Evolutionary conservation across 2,888 invertebrate species (phyloP).

Genomic region (Eupithecia abbreviata): DNA sequence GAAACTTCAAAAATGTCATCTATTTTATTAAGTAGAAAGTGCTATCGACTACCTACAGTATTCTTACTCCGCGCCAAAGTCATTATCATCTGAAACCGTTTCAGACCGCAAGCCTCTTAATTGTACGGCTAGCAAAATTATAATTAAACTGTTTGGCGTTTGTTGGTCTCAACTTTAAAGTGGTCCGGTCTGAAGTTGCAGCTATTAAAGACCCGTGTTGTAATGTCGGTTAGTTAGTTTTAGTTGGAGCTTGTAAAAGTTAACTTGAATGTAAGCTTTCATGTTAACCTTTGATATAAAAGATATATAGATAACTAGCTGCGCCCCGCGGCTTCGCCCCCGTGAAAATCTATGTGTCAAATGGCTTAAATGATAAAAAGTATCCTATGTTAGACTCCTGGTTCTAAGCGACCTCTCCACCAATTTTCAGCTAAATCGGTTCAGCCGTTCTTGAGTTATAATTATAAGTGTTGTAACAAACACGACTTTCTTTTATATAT

Average conservation of each 20-base stretch:
- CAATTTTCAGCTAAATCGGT: too few relatives aligned
- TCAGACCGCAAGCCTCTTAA: slow-evolving; percentile 36
- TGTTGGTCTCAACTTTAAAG: slow-evolving; percentile 16
- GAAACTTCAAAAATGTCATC: too few relatives aligned
- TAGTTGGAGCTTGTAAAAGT: neutral
- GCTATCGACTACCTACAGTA: neutral
- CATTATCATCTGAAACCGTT: slow-evolving; percentile 44
- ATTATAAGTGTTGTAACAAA: too few relatives aligned
- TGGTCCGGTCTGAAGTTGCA: neutral
- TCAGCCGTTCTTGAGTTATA: too few relatives aligned
- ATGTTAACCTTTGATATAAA: neutral
- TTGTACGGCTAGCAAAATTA: slow-evolving; percentile 29
- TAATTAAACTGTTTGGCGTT: slow-evolving; percentile 30
- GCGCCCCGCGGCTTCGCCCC: too few relatives aligned
- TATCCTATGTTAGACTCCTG: too few relatives aligned
- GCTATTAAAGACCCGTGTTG: neutral
- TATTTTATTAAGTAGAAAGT: neutral
- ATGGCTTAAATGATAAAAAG: too few relatives aligned
- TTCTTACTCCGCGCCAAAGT: slow-evolving; percentile 26
- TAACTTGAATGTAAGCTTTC: neutral
- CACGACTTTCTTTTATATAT: too few relatives aligned
- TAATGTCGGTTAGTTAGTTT: neutral
- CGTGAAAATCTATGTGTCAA: too few relatives aligned
- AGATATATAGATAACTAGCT: neutral
- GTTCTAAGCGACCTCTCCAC: too few relatives aligned